Evolutionary conservation across 2,113 vertebrate genomes (phyloP).

Genomic region (Stictonetta naevosa): DNA sequence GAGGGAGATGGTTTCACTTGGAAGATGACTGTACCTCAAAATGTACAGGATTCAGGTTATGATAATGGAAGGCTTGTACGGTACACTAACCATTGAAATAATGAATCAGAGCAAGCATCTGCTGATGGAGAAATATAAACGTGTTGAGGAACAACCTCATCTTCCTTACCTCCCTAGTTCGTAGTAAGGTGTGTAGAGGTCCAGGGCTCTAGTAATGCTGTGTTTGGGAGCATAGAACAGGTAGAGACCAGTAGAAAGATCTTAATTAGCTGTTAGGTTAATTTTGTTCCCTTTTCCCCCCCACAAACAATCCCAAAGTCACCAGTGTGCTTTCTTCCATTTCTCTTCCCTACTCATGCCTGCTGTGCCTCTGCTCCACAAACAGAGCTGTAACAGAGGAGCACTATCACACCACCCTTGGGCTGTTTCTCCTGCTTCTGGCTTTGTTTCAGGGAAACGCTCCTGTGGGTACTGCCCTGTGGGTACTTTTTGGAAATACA

Average conservation of each 20-base stretch:
- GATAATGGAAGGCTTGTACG: neutral
- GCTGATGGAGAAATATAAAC: neutral
- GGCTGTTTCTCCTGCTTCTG: neutral
- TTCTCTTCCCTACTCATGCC: rapidly evolving
- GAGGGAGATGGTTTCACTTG: neutral
- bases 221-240: neutral
- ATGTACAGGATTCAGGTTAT: neutral
- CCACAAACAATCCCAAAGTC: neutral
- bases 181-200: neutral
- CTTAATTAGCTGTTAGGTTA: neutral
- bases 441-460: neutral
- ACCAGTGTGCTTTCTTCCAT: neutral
- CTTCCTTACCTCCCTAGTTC: neutral
- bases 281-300: neutral
- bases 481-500: neutral
- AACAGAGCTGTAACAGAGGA: neutral
- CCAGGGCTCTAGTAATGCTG: neutral
- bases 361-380: neutral
- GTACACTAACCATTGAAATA: neutral
- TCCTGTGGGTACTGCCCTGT: neutral
- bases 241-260: neutral
- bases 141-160: neutral
- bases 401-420: neutral
- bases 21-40: neutral
- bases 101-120: neutral